Conservation (phyloP, 2,888 invertebrate species). For the Rhingia campestris region DNA sequence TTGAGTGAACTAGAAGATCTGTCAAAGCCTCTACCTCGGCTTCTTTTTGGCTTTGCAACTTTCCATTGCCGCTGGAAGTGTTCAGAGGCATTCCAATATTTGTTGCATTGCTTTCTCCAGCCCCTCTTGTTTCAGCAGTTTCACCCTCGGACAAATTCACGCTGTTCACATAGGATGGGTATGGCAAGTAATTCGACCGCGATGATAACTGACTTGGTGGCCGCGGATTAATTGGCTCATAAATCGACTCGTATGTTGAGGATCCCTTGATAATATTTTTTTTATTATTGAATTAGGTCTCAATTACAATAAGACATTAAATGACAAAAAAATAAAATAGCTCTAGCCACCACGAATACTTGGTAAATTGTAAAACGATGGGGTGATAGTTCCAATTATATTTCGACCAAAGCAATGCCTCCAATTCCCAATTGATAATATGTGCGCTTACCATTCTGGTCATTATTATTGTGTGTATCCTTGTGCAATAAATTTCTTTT, state of each 20-base stretch:
- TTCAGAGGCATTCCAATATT: slow-evolving; percentile 75
- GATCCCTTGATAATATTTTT: slow-evolving; percentile 83
- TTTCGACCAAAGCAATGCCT: no score
- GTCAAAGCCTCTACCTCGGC: slow-evolving; percentile 95
- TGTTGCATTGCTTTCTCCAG: slow-evolving; percentile 22
- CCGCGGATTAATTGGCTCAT: slow-evolving; percentile 95
- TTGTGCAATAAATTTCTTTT: no score
- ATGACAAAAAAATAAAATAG: no score
- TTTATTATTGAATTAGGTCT: no score
- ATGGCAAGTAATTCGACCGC: slow-evolving; percentile 87
- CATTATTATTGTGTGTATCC: no score
- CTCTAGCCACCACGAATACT: no score
- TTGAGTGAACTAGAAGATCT: slow-evolving; percentile 93
- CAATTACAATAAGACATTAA: neutral
- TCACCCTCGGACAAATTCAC: slow-evolving; percentile 76
- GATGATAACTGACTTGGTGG: slow-evolving; percentile 88
- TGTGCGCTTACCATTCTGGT: no score
- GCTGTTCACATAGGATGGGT: slow-evolving; percentile 86
- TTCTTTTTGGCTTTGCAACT: slow-evolving; percentile 85
- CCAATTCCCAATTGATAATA: no score
- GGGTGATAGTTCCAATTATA: no score
- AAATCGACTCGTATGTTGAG: slow-evolving; percentile 93
- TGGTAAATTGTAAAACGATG: no score
- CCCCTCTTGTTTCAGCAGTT: slow-evolving; percentile 18
- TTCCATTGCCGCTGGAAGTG: slow-evolving; percentile 78